A percentile compares a stretch with the other conserved stretches of the same genome.
Conservation (phyloP, 2,797 vertebrate genomes). For the Erethizon dorsatum region DNA sequence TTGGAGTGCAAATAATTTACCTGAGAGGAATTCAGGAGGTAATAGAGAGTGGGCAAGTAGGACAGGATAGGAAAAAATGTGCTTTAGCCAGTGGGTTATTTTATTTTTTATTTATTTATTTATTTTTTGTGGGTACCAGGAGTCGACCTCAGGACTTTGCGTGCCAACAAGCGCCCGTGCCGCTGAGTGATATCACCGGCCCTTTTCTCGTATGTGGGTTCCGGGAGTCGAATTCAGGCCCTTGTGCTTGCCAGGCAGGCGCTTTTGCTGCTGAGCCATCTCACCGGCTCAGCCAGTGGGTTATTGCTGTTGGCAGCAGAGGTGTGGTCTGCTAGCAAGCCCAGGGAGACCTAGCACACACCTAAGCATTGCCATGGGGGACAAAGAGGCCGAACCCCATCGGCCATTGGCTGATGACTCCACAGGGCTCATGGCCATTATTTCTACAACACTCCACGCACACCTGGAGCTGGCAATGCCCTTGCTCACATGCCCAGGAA, state of each 20-base stretch:
- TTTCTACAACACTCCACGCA: background rate
- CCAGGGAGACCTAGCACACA: rapidly evolving
- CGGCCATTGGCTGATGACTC: background rate
- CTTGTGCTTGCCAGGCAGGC: no score
- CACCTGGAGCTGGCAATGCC: background rate
- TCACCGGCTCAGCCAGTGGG: no score
- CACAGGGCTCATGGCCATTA: background rate
- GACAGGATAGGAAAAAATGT: background rate
- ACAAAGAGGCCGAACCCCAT: background rate
- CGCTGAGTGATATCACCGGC: no score
- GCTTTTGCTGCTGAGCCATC: no score
- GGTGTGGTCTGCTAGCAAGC: rapidly evolving
- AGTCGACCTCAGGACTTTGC: no score
- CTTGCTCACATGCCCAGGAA: background rate
- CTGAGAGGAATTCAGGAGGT: background rate
- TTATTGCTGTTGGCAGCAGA: background rate
- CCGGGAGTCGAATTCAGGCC: no score
- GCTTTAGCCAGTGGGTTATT: no score
- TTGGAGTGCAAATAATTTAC: background rate
- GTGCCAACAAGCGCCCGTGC: no score
- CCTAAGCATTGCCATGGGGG: background rate
- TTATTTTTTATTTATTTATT: no score
- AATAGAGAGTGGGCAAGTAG: background rate
- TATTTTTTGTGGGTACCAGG: no score
- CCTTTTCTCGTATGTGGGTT: no score